A percentile compares a stretch with the other conserved stretches of the same genome.
phyloP scores from a whole-genome alignment of 1,140 invertebrate species.

The Medauroidea extradentata region DNA sequence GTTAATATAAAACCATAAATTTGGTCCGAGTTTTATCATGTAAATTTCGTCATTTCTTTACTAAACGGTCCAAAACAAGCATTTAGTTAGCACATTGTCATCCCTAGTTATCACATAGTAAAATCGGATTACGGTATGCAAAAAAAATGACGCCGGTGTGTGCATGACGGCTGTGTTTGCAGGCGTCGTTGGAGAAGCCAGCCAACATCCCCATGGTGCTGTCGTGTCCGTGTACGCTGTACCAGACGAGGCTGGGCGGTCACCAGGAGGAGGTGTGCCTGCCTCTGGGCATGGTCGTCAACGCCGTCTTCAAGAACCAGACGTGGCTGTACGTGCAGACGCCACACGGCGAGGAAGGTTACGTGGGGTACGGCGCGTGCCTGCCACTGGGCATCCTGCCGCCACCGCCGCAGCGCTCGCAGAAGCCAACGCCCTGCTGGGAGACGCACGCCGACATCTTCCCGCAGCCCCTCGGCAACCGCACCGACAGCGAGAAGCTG shows the following conservation, averaged over 20 bases:
- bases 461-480: conserved; percentile 53
- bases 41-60: no score
- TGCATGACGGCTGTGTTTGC: no score
- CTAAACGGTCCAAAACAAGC: no score
- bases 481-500: conserved; percentile 63
- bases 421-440: conserved; percentile 62
- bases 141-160: no score
- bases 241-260: conserved; percentile 63
- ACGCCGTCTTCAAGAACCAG: conserved; percentile 77
- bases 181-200: conserved; percentile 65
- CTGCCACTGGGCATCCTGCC: conserved; percentile 67
- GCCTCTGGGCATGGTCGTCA: conserved; percentile 76
- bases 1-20: no score
- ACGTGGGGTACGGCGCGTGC: conserved; percentile 55
- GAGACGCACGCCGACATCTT: conserved; percentile 74
- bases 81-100: no score
- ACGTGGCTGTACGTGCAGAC: conserved; percentile 80
- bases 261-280: conserved; percentile 64
- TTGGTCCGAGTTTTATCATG: no score
- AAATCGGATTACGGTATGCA: no score
- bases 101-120: no score
- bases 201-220: conserved; percentile 78
- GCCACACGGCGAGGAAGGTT: conserved; percentile 72
- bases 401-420: conserved; percentile 43
- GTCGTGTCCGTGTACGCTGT: conserved; percentile 65